Percentiles rank a stretch among this genome's conserved stretches.
These are phyloP conservation scores for Boloria selene DNA, from an alignment of 2,888 invertebrate genomes.

Conservation along the genomic window DNA sequence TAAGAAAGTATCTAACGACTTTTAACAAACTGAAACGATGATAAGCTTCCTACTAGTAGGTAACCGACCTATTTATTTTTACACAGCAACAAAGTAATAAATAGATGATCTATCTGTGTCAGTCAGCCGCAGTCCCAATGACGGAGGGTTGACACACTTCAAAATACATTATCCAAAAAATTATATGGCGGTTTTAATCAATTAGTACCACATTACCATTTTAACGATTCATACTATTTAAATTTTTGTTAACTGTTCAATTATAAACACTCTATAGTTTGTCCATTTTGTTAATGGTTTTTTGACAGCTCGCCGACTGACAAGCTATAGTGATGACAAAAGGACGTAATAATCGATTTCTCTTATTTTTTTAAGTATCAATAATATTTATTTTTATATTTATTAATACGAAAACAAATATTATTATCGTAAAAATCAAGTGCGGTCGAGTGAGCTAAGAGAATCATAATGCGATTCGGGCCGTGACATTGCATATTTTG, in stretches of 20 bases:
- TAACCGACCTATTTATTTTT: conserved; percentile 6
- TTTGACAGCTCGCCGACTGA: no score
- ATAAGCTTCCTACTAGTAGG: background rate
- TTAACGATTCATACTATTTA: background rate
- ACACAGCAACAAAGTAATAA: conserved; percentile 9
- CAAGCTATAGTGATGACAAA: no score
- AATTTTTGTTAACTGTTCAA: background rate
- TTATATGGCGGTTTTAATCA: conserved; percentile 7
- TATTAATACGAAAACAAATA: no score
- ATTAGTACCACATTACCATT: background rate
- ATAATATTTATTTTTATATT: no score
- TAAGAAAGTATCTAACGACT: background rate
- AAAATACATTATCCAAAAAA: conserved; percentile 7
- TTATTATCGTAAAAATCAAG: no score
- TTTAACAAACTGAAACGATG: background rate
- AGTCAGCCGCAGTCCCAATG: conserved; percentile 12
- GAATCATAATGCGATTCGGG: no score
- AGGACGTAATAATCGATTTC: no score
- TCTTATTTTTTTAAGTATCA: no score
- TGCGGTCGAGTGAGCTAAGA: no score
- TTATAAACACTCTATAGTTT: no score
- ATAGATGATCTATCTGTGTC: conserved; percentile 20
- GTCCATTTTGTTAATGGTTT: no score
- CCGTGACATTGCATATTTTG: no score
- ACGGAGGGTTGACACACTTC: conserved; percentile 14